Conservation (phyloP, 2,888 invertebrate species). For the Cheilosia vernalis region DNA sequence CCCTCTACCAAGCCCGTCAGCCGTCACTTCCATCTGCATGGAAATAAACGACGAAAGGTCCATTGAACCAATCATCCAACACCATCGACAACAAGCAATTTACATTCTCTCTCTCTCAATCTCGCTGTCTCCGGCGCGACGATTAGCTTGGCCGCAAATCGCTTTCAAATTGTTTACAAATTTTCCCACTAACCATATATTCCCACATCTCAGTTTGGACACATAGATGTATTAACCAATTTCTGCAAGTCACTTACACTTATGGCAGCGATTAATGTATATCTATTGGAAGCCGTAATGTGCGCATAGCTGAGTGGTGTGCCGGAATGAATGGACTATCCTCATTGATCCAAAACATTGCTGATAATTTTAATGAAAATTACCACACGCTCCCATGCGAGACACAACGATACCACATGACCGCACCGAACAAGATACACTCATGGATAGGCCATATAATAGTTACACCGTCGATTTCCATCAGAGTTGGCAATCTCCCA, state of each 20-base stretch:
- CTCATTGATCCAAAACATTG: slow-evolving; percentile 62
- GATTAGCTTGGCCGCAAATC: slow-evolving; percentile 56
- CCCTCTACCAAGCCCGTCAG: too few relatives aligned
- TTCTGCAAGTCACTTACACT: slow-evolving; percentile 41
- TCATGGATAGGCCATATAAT: slow-evolving; percentile 58
- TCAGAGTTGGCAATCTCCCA: slow-evolving; percentile 51
- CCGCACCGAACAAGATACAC: slow-evolving; percentile 64
- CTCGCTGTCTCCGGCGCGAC: background rate
- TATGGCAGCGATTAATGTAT: slow-evolving; percentile 51
- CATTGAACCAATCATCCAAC: slow-evolving; percentile 48
- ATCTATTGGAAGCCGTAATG: slow-evolving; percentile 49
- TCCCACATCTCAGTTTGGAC: slow-evolving; percentile 52
- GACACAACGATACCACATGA: slow-evolving; percentile 33
- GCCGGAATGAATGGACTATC: slow-evolving; percentile 59
- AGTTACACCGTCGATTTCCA: slow-evolving; percentile 64
- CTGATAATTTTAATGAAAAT: slow-evolving; percentile 73
- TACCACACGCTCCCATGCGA: slow-evolving; percentile 62
- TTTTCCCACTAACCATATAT: slow-evolving; percentile 6
- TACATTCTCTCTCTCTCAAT: slow-evolving; percentile 31
- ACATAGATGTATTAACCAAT: slow-evolving; percentile 33
- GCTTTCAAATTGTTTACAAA: slow-evolving; percentile 56
- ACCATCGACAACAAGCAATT: slow-evolving; percentile 42
- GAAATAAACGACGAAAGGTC: slow-evolving; percentile 7
- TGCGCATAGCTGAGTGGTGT: slow-evolving; percentile 24
- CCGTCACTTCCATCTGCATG: background rate